Evolutionary conservation across 2,797 vertebrate genomes (phyloP), one percentile per base, ranked within the genome.

Genomic region (Sardinella longiceps): DNA sequence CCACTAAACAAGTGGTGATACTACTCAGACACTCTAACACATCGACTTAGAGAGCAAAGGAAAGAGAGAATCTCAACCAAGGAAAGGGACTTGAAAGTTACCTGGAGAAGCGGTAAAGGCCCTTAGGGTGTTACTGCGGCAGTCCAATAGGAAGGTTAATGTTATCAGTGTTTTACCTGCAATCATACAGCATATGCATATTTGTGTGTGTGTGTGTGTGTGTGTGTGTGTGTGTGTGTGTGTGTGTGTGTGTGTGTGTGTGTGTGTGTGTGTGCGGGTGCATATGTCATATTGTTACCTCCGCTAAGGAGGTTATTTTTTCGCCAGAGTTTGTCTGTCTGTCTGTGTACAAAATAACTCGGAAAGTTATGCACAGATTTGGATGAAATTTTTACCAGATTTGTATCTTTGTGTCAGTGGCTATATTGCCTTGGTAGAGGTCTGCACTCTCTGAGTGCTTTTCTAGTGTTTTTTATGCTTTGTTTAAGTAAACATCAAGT

Each of bases 1-100:
- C 48, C 85, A 50, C 81, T 74, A 66, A 51, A 39, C 20, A 83
- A 56, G 28, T 37, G 14, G 46, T 80, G 25, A 87, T 30, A 5
- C 66, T 82, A 81, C 28, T 56, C 43, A n/a, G 25, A 30, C 2
- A 48, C 30, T 37, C 28, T 10, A n/a, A 63, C n/a, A 63, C 25
- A 66, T 39, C 66, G 39, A 37, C 70, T 15, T 18, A 77, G 70
- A 77, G 70, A 39, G 20, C 18, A 23, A 23, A 23, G 18, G 70
- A 18, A 37, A 39, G 30, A 20, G 33, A 7, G 33, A 18, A 48
- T 48, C 70, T 5, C 7, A 33, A 77, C 43, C 37, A 43, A 1
- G 25, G 56, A 20, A 18, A 37, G 33, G 37, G 51, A 53, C 23
- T 23, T 53, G 33, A 30, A 70, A 33, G 37, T 37, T 70, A 18